Base-by-base conservation (phyloP, 2,113 vertebrate genomes). In the Caretta caretta region DNA sequence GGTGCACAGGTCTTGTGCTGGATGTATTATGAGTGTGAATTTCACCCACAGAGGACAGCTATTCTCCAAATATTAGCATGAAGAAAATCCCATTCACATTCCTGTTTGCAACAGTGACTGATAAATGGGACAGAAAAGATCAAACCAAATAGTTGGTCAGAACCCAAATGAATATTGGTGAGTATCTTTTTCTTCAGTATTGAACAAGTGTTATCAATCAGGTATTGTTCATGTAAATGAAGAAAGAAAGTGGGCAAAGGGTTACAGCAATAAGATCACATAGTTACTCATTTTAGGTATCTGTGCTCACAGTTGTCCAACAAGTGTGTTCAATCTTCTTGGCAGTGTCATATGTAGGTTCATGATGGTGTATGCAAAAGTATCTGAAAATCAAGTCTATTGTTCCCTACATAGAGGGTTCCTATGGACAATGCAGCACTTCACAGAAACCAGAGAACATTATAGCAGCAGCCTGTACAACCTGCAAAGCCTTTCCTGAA, bases 51-150 rank as follows among this genome's bases (percentile, higher is more conserved):
- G 29, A 48, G 6, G 48, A 16, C 25, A 48, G 25, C 42, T 12
- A 78, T 78, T 48, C 25, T 27, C 42, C 42, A 78, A 78, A 48
- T 42, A 46, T 10, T 25, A 56, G 42, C 83, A 75, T 6, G 7
- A 82, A 83, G 0, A 27, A 46, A 50, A 48, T 29, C 3, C 46
- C 1, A 0, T 2, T 48, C 1, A 89, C 38, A 83, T 6, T 0
- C 3, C 0, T 83, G 20, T 25, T 84, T 53, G 3, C 2, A 92
- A 78, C 5, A 69, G 3, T 0, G 85, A 80, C 46, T 80, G 1
- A 22, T 8, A 49, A 38, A 0, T 0, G 5, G 5, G 13, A 86
- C 65, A 81, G 6, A 91, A 3, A 1, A 4, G 59, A 14, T 4
- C 49, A 5, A 81, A 81, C 51, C 5, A 90, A 92, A 80, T 1